Base-by-base conservation (phyloP, 2,113 vertebrate genomes). In the Ailurus styani region DNA sequence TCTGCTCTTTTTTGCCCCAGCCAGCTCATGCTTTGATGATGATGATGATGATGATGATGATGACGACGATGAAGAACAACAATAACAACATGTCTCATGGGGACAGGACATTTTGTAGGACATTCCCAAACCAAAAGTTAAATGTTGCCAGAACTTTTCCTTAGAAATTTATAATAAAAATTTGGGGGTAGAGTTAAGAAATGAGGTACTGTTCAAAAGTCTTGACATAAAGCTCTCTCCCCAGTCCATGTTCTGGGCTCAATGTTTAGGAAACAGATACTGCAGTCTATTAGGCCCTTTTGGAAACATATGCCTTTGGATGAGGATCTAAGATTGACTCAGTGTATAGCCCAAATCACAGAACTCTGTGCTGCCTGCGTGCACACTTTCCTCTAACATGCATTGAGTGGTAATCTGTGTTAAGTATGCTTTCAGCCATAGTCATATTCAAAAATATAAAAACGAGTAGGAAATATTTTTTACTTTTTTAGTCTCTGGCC, bases 311-410 rank as follows among this genome's bases (percentile, higher is more conserved):
- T 27, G 0, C 6, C 21, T 96, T 77, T 73, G 47, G 17, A 45
- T 57, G 2, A 84, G 25, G n/a, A 86, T 57, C 34, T 86, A 29
- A 77, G 10, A 47, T 7, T 45, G 40, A 88, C 27, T 81, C 47
- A 21, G 23, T 40, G 25, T 29, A 14, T 45, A n/a, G n/a, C 21
- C 21, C 62, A 47, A 72, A 5, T 13, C 34, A 14, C 45, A 47
- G 52, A 57, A 86, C 40, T 21, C 7, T 1, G 11, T 14, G 27
- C 21, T n/a, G 3, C 7, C 2, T 57, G 7, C 0, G 0, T 47
- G 34, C 31, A 34, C 11, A 37, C 7, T 73, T 87, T 55, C 29
- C 20, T 12, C 18, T 13, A 45, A 47, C 9, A 25, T 6, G 7
- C 27, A 0, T 34, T 42, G 78, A 83, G 3, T 47, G 42, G 4